Percentiles rank a stretch among this genome's conserved stretches.
Evolutionary conservation across 2,888 invertebrate genomes (phyloP).

Genomic region (Mycalesis mineus): DNA sequence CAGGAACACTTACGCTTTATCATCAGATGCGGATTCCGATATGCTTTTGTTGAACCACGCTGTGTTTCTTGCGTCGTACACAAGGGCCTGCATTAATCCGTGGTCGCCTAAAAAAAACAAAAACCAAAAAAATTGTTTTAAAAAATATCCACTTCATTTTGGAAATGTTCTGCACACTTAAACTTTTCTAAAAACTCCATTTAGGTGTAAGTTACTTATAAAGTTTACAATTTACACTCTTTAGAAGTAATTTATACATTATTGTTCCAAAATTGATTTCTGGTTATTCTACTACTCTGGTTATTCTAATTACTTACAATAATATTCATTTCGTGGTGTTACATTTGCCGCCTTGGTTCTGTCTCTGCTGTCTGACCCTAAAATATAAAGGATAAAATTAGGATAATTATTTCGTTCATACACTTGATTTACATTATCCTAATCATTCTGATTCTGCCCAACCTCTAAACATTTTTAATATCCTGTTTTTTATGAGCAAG

Average conservation of each 20-base stretch:
- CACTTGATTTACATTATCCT: too few species aligned
- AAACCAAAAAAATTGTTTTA: too few species aligned
- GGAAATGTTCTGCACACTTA: too few species aligned
- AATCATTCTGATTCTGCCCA: too few species aligned
- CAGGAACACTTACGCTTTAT: conserved; percentile 67
- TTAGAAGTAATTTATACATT: too few species aligned
- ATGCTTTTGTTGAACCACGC: conserved; percentile 90
- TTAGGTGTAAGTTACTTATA: too few species aligned
- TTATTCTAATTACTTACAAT: conserved; percentile 63
- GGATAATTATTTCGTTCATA: too few species aligned
- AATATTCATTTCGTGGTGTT: conserved; percentile 68
- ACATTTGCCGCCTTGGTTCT: conserved; percentile 60
- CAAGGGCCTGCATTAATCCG: conserved; percentile 88
- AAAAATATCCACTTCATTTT: too few species aligned
- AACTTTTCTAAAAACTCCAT: not conserved
- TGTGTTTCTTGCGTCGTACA: conserved; percentile 93
- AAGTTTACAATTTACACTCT: too few species aligned
- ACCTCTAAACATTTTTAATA: too few species aligned
- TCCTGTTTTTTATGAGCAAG: too few species aligned
- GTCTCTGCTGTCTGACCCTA: conserved; percentile 61
- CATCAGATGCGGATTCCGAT: conserved; percentile 84
- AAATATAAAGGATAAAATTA: not conserved
- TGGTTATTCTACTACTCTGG: not conserved
- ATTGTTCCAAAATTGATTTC: not conserved
- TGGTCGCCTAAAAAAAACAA: conserved; percentile 82